phyloP scores from a whole-genome alignment of 1,140 invertebrate species.

The Druon quercuslanigerum region DNA sequence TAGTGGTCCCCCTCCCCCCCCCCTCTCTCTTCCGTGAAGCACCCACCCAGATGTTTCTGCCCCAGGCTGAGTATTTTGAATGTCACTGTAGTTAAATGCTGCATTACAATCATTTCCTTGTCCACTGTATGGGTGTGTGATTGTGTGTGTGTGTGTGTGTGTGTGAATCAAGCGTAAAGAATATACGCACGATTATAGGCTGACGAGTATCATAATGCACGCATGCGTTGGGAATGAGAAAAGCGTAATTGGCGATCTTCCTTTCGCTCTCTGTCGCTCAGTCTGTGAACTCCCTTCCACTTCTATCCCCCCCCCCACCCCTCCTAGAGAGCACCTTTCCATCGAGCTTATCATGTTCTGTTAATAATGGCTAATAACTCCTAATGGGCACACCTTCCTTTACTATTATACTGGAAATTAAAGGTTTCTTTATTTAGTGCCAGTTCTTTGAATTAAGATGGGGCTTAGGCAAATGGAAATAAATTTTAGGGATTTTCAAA shows the following conservation, averaged over 20 bases:
- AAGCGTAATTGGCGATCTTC: not conserved
- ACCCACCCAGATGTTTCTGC: conserved; percentile 47
- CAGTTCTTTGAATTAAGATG: no score
- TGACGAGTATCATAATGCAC: conserved; percentile 3
- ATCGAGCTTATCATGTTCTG: not conserved
- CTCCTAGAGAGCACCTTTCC: conserved; percentile 2
- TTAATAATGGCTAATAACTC: conserved; percentile 23
- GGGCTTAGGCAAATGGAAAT: no score
- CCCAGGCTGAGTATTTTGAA: conserved; percentile 59
- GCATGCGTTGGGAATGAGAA: conserved; percentile 9
- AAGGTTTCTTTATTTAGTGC: no score
- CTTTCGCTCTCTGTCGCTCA: conserved; percentile 25
- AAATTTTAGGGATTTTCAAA: no score
- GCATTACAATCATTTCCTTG: conserved; percentile 35
- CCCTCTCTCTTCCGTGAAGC: conserved; percentile 44
- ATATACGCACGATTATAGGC: conserved; percentile 19
- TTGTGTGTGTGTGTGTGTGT: not conserved
- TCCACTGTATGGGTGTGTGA: not conserved
- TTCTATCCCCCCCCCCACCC: not conserved
- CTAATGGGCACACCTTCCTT: conserved; percentile 3
- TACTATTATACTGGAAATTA: conserved; percentile 6
- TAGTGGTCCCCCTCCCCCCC: conserved; percentile 51
- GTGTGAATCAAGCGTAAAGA: not conserved
- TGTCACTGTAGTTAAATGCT: conserved; percentile 58
- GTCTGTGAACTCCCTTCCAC: not conserved